These are phyloP conservation scores for Meda fulgida DNA, from an alignment of 2,797 vertebrate genomes.

Conservation along the genomic window DNA sequence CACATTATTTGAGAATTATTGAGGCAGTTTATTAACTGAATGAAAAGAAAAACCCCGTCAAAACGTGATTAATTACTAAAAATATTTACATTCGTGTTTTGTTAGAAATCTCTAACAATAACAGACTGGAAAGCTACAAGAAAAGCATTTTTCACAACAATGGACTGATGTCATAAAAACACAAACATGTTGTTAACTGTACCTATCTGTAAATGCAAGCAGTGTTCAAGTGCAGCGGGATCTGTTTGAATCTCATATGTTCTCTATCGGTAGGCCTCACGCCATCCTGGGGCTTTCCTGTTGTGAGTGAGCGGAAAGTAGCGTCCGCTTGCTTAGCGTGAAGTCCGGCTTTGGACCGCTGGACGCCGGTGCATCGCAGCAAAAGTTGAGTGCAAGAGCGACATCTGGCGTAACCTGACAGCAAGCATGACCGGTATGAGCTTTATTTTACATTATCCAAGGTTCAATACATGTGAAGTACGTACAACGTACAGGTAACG, in stretches of 20 bases:
- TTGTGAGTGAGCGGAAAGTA: slow-evolving; percentile 34
- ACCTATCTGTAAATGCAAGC: neutral
- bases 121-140: neutral
- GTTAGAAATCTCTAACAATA: neutral
- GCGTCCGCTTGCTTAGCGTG: neutral
- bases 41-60: neutral
- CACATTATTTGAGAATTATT: neutral
- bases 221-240: neutral
- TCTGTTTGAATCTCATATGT: slow-evolving; percentile 3
- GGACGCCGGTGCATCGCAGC: neutral
- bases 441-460: neutral
- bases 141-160: neutral
- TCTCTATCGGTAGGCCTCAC: slow-evolving; percentile 39
- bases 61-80: neutral
- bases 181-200: neutral
- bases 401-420: neutral
- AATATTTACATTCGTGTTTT: neutral
- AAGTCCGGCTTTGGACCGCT: slow-evolving; percentile 15
- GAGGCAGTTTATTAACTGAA: too few relatives aligned
- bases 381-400: slow-evolving; percentile 4
- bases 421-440: slow-evolving; percentile 55
- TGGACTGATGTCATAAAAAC: neutral
- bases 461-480: neutral
- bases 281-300: slow-evolving; percentile 53
- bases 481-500: too few relatives aligned